Evolutionary conservation across 2,113 vertebrate genomes (phyloP).

Genomic region (Eudyptes chrysolophus): DNA sequence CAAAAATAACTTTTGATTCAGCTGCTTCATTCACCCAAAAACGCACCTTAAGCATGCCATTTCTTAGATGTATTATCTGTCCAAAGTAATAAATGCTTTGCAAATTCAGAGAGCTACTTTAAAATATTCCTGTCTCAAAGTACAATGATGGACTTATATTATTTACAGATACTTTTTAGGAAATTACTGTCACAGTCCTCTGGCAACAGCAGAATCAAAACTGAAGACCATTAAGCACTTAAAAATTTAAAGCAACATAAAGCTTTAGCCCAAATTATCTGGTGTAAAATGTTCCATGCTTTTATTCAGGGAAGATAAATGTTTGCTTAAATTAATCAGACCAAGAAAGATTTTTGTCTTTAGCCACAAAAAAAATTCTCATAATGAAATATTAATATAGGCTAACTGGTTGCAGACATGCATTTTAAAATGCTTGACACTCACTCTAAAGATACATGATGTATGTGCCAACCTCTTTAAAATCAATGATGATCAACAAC

Average conservation of each 20-base stretch:
- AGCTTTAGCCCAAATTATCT: background rate
- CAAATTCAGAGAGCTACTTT: background rate
- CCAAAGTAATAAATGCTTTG: background rate
- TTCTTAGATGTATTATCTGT: background rate
- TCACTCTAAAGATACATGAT: background rate
- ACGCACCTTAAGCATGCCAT: rapidly evolving
- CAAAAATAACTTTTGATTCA: background rate
- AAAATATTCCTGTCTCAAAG: background rate
- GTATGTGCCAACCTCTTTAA: background rate
- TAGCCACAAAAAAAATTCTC: background rate
- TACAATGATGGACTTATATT: background rate
- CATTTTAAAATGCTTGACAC: background rate
- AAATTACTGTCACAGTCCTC: background rate
- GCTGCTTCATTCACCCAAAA: background rate
- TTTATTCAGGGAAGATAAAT: background rate
- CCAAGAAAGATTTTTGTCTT: background rate
- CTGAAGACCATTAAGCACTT: background rate
- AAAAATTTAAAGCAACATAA: background rate
- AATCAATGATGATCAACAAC: background rate
- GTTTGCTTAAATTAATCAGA: background rate
- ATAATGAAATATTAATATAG: background rate
- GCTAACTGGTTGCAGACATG: background rate
- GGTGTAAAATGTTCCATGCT: background rate
- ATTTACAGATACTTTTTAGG: background rate
- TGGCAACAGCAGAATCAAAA: background rate